Evolutionary conservation across 2,888 invertebrate species (phyloP), one percentile per base, ranked within the genome.

Genomic region (Scaptomyza reducta): DNA sequence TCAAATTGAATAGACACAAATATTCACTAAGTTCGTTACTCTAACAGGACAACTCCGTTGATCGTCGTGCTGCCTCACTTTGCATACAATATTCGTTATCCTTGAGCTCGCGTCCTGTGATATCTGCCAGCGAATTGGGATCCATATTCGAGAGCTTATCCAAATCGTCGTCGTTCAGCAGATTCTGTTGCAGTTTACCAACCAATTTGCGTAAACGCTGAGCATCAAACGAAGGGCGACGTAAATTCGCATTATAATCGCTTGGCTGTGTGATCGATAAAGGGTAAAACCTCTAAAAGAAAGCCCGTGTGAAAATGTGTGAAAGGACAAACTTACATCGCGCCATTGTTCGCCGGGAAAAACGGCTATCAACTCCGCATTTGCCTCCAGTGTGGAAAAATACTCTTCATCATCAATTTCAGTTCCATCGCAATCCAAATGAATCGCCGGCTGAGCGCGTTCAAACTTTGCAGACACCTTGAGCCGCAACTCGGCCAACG

Each of bases 381-480:
- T 96, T 69, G 95, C 95, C 87, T 97, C 97, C 78, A 98, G 92
- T 9, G 97, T 97, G 50, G 95, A 95, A 91, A 98, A 98, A 92
- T 98, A 98, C 90, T 97, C 97, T 90, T 98, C 97, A 89, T 98
- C 98, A 86, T 98, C 97, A 46, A 98, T 96, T 93, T 98, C 97
- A 0, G 98, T 98, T 25, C 98, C 98, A 92, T 98, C 98, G 61
- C 94, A 95, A 90, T 98, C 98, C 77, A 98, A 92, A 35, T 97
- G 97, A 58, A 97, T 95, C 60, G 95, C 96, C 61, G 96, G 92
- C 63, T 92, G 89, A 5, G 55, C 25, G 22, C 93, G 91, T 25
- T 94, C 94, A 70, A 96, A 93, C 91, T 96, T 96, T 87, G 94
- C 95, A 51, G 95, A 93, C 51, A 96, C 95, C 92, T 95, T 95